Evolutionary conservation across 2,113 vertebrate genomes (phyloP).

Genomic region (Actinemys pallida): DNA sequence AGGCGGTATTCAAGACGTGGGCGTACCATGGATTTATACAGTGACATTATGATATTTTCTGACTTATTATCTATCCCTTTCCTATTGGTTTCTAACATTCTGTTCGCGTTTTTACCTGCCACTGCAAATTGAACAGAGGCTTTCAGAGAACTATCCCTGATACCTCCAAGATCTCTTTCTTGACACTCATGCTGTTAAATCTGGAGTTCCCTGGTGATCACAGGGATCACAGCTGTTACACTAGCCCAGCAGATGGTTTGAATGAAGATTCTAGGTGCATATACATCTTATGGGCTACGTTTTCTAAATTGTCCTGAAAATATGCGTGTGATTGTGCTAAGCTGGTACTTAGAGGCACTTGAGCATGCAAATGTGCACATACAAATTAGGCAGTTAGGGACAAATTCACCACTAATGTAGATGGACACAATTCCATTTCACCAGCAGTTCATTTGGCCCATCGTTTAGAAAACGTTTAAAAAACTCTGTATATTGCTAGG

Average conservation of each 20-base stretch:
- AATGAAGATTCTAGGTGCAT: neutral
- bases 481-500: accelerated
- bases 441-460: neutral
- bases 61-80: too few relatives aligned
- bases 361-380: accelerated
- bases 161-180: too few relatives aligned
- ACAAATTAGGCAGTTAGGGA: neutral
- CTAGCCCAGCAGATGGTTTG: neutral
- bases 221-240: neutral
- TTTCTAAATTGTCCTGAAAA: neutral
- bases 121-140: neutral
- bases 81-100: too few relatives aligned
- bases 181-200: too few relatives aligned
- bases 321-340: neutral
- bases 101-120: neutral
- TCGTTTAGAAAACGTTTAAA: accelerated
- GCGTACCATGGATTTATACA: too few relatives aligned
- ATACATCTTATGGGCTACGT: neutral
- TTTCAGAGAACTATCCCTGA: neutral
- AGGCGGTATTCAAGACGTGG: too few relatives aligned
- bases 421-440: neutral
- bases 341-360: neutral
- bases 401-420: neutral
- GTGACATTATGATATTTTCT: too few relatives aligned
- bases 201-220: too few relatives aligned